Conservation (phyloP, 1,140 invertebrate genomes). For the Stegodyphus mimosarum region DNA sequence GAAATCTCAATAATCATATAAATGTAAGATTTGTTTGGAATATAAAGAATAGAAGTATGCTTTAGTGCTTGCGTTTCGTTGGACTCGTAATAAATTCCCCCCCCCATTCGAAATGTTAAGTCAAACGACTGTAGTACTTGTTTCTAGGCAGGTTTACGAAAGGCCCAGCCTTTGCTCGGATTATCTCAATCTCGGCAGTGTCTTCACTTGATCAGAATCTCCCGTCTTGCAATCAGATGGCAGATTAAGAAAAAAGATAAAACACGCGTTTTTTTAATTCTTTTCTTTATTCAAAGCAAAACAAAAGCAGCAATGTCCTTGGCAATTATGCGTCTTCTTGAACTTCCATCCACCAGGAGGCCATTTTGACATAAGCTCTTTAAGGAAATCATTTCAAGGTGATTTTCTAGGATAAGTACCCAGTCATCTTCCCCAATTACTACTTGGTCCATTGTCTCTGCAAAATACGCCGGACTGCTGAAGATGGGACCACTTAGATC, state of each 20-base stretch:
- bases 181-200: too few relatives aligned
- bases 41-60: too few relatives aligned
- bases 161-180: too few relatives aligned
- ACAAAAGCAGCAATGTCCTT: neutral
- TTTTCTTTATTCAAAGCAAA: slow-evolving; percentile 2
- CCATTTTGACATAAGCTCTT: slow-evolving; percentile 12
- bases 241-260: neutral
- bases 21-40: too few relatives aligned
- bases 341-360: neutral
- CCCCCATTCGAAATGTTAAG: too few relatives aligned
- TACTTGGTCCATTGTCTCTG: neutral
- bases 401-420: slow-evolving; percentile 23
- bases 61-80: too few relatives aligned
- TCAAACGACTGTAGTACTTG: too few relatives aligned
- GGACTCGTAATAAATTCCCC: too few relatives aligned
- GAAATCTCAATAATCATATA: too few relatives aligned
- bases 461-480: neutral
- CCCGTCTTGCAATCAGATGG: neutral
- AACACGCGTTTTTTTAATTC: neutral
- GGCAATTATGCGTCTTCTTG: neutral
- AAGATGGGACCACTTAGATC: too few relatives aligned
- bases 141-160: too few relatives aligned
- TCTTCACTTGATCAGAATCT: neutral
- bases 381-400: slow-evolving; percentile 31
- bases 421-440: neutral